A percentile compares a stretch with the other conserved stretches of the same genome.
Evolutionary conservation across 2,797 vertebrate species (phyloP).

Genomic region (Loris lydekkerianus): DNA sequence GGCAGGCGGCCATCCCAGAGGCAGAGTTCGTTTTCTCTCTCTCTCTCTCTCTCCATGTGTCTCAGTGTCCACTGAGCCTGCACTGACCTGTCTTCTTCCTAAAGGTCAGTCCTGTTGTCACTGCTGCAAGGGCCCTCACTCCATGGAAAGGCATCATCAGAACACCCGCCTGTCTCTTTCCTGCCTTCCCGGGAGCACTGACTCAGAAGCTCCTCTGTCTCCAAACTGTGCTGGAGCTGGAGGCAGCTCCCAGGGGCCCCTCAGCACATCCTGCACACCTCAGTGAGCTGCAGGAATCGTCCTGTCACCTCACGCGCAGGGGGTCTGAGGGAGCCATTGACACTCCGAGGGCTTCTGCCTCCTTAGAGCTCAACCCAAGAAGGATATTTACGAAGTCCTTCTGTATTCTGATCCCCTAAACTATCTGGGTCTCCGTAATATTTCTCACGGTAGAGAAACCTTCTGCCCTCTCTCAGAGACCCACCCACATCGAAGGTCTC

Average conservation of each 20-base stretch:
- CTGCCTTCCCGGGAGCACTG: neutral
- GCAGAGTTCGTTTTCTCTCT: neutral
- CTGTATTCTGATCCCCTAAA: neutral
- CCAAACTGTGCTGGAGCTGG: neutral
- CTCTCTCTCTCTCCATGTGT: neutral
- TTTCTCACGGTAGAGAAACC: neutral
- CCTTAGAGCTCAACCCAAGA: neutral
- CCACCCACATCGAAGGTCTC: neutral
- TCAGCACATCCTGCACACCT: fast-evolving
- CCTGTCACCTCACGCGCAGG: fast-evolving
- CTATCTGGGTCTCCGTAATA: neutral
- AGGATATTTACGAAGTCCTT: neutral
- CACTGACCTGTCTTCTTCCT: neutral
- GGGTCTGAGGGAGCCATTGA: neutral
- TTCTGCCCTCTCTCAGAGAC: neutral
- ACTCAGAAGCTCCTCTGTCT: neutral
- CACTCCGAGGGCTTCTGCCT: neutral
- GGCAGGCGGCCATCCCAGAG: neutral
- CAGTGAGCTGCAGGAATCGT: neutral
- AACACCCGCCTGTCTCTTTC: neutral
- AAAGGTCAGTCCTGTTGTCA: neutral
- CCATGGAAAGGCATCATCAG: neutral
- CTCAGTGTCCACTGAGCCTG: fast-evolving
- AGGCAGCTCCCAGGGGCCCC: neutral
- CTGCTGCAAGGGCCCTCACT: neutral